Evolutionary conservation across 1,140 invertebrate genomes (phyloP), one percentile per base, ranked within the genome.

Genomic region (Ectropis grisescens): DNA sequence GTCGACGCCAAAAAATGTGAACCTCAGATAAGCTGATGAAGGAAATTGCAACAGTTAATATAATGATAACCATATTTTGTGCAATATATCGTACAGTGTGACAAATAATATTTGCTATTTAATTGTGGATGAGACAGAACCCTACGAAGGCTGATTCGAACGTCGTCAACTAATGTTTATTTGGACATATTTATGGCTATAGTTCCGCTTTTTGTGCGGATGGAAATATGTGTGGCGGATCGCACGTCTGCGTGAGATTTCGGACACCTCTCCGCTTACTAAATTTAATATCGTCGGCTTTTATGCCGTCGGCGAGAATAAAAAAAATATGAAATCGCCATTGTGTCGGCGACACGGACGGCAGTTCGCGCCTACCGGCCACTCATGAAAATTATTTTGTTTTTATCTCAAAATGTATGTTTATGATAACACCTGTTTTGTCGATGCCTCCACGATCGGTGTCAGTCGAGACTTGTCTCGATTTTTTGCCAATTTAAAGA

Each of bases 361-460:
- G 60, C 75, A 74, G 62, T 76, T 81, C 76, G 72, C 76, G 72
- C 76, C 76, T 78, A 58, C 72, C 58, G 45, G 62, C 70, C 70
- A 70, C 72, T 78, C 72, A 78, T 81, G 76, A 81, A 79, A 76
- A 81, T 80, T 62, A 71, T 75, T 78, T 78, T 71, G 68, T 78
- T 79, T 78, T 81, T 81, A 74, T 81, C 62, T 47, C 69, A 76
- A 76, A 81, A 78, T 78, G 71, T 81, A 78, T 78, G 76, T 81
- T 81, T 81, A 81, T 81, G 72, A 81, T 81, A 81, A 81, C 76
- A 81, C 76, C 76, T 81, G 76, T 81, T 81, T 81, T 70, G 62
- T 48, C 64, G 72, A 78, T 81, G 71, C 72, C 70, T 69, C 71
- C 61, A 54, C 75, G 67, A 78, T 78, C 71, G 65, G 71, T 81